Evolutionary conservation across 2,888 invertebrate genomes (phyloP).

Genomic region (Phaedon cochleariae): DNA sequence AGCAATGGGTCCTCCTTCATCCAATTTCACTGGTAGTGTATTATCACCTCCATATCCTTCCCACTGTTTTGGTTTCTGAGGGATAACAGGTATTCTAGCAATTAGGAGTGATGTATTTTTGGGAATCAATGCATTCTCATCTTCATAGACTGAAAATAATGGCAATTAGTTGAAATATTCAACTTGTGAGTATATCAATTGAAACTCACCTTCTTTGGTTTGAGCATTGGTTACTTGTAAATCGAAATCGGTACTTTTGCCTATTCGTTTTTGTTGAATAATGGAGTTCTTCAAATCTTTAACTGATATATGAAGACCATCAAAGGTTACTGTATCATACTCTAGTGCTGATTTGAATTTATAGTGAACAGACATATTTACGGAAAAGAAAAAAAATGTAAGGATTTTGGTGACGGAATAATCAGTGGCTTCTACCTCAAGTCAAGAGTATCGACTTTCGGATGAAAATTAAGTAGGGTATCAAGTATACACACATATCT

Average conservation of each 20-base stretch:
- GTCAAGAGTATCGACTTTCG: conserved; percentile 7
- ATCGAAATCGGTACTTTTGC: conserved; percentile 94
- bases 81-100: conserved; percentile 87
- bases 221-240: conserved; percentile 96
- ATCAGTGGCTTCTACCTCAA: conserved; percentile 8
- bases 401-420: too few relatives aligned
- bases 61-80: conserved; percentile 76
- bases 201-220: conserved; percentile 87
- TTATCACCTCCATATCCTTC: conserved; percentile 68
- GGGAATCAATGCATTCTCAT: conserved; percentile 90
- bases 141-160: conserved; percentile 80
- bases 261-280: conserved; percentile 92
- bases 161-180: conserved; percentile 13
- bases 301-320: conserved; percentile 95
- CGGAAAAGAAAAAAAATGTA: too few relatives aligned
- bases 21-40: conserved; percentile 57
- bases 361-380: conserved; percentile 92
- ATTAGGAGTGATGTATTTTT: conserved; percentile 98
- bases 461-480: too few relatives aligned
- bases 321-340: conserved; percentile 95
- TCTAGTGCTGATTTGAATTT: conserved; percentile 97
- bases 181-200: background rate
- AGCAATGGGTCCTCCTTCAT: conserved; percentile 64
- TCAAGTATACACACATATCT: too few relatives aligned
- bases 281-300: conserved; percentile 95